Percentiles rank a stretch among this genome's conserved stretches.
Conservation (phyloP, 1,140 invertebrate species). For the Mizuhopecten yessoensis region DNA sequence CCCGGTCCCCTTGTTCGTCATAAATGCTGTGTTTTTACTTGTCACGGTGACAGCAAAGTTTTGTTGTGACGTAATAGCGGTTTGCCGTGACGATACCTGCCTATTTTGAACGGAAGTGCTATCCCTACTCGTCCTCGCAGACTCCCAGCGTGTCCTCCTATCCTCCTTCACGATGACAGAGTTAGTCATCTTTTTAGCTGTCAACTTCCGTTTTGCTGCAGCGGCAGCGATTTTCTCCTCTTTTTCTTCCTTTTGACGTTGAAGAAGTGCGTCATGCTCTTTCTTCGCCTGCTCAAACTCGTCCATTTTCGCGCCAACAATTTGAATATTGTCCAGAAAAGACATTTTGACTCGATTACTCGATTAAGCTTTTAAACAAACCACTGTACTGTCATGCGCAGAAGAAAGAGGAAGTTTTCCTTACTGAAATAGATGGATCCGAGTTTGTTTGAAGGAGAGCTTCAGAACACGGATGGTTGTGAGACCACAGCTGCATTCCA, state of each 20-base stretch:
- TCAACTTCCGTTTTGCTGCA: neutral
- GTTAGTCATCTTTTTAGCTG: neutral
- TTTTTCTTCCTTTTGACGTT: neutral
- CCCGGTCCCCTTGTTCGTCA: neutral
- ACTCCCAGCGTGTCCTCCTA: neutral
- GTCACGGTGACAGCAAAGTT: neutral
- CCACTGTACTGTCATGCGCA: too few species aligned
- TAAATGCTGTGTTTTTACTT: neutral
- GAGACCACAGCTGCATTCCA: too few species aligned
- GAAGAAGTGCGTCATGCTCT: neutral
- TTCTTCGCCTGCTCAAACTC: conserved; percentile 31
- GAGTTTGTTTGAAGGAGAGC: too few species aligned
- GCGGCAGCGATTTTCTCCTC: conserved; percentile 29
- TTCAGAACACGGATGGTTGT: too few species aligned
- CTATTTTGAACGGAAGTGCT: conserved; percentile 24
- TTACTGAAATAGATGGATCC: too few species aligned
- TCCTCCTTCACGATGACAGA: neutral
- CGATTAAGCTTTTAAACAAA: too few species aligned
- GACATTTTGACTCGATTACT: neutral
- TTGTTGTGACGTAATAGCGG: neutral
- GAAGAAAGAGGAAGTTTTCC: too few species aligned
- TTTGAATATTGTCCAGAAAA: neutral
- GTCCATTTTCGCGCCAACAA: conserved; percentile 30
- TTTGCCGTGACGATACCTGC: neutral
- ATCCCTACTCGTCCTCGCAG: conserved; percentile 4